A percentile compares a stretch with the other conserved stretches of the same genome.
phyloP scores from a whole-genome alignment of 2,888 invertebrate species.

The Agrochola circellaris region DNA sequence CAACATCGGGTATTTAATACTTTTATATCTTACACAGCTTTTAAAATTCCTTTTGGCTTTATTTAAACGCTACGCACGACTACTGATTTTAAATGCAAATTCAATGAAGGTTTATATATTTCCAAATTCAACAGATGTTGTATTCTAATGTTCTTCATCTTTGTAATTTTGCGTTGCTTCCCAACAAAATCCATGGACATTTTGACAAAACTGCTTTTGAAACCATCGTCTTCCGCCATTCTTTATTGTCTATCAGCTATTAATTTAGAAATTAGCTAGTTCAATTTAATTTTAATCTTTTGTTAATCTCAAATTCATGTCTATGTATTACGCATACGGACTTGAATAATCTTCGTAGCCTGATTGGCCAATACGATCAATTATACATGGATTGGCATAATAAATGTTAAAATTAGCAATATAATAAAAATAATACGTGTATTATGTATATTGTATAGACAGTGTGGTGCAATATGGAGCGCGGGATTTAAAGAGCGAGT shows the following conservation, averaged over 20 bases:
- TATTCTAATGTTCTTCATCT: not conserved
- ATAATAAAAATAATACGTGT: constrained; percentile 50
- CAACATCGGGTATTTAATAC: not conserved
- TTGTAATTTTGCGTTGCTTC: not conserved
- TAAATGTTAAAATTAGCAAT: constrained; percentile 43
- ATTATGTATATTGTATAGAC: constrained; percentile 45
- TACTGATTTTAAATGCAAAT: constrained; percentile 22
- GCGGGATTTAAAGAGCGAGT: constrained; percentile 70
- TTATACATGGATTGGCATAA: constrained; percentile 43
- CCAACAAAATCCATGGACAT: not conserved
- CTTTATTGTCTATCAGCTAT: not conserved
- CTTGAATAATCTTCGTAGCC: constrained; percentile 19
- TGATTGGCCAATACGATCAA: constrained; percentile 39
- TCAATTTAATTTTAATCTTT: constrained; percentile 11
- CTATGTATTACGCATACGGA: not conserved
- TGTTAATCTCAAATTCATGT: constrained; percentile 6
- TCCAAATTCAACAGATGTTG: not conserved
- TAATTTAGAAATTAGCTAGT: not conserved
- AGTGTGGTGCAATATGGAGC: constrained; percentile 60
- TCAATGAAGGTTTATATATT: not conserved
- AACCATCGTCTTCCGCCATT: not conserved
- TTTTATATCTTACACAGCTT: not conserved
- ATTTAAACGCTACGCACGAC: constrained; percentile 13
- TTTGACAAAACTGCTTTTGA: not conserved
- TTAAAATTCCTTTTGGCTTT: not conserved